Percentiles rank a stretch among this genome's conserved stretches.
Evolutionary conservation across 2,113 vertebrate genomes (phyloP).

Genomic region (Nycticryphes semicollaris): DNA sequence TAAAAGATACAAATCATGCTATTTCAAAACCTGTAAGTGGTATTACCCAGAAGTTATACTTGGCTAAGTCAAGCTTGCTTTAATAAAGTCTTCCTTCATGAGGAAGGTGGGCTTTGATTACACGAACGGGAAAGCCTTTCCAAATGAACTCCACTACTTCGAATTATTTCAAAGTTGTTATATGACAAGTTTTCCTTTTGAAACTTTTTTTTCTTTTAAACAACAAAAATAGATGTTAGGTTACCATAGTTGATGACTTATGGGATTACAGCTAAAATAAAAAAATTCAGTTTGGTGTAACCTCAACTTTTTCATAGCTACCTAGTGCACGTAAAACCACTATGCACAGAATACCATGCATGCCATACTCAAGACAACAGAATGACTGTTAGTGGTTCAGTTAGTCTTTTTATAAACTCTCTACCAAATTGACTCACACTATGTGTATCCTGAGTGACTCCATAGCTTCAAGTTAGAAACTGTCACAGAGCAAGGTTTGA

Average conservation of each 20-base stretch:
- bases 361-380: neutral
- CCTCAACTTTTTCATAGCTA: neutral
- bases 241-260: neutral
- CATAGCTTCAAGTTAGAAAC: neutral
- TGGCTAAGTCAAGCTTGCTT: neutral
- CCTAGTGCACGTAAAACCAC: neutral
- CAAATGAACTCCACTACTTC: neutral
- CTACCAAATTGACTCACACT: neutral
- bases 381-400: neutral
- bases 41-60: neutral
- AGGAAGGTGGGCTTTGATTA: neutral
- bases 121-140: neutral
- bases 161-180: neutral
- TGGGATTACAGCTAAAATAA: neutral
- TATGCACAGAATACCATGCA: neutral
- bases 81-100: neutral
- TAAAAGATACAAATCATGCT: neutral
- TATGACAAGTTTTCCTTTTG: neutral
- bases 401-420: neutral
- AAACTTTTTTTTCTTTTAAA: neutral
- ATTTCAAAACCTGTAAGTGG: neutral
- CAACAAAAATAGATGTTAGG: neutral
- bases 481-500: neutral
- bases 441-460: neutral
- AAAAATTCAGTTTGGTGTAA: neutral